phyloP scores from a whole-genome alignment of 2,113 vertebrate genomes.

The Prolemur simus region DNA sequence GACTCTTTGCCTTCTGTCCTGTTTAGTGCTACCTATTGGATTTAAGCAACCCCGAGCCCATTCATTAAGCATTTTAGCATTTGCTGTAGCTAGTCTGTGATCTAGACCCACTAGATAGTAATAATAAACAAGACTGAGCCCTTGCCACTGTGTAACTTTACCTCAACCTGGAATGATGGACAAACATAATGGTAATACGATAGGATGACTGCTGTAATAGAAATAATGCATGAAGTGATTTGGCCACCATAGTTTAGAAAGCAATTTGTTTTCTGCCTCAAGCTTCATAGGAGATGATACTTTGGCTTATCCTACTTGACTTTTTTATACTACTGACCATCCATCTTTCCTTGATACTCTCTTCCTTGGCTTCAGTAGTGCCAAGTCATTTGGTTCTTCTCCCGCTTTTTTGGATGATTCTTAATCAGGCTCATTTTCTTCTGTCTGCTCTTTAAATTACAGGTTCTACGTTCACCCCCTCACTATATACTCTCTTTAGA shows the following conservation, averaged over 20 bases:
- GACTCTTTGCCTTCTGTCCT: neutral
- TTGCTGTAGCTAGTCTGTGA: neutral
- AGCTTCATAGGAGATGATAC: neutral
- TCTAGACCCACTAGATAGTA: neutral
- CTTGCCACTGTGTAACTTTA: neutral
- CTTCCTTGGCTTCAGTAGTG: neutral
- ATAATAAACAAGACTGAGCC: neutral
- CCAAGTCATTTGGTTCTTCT: neutral
- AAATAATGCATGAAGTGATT: neutral
- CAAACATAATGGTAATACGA: no score
- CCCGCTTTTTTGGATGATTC: neutral
- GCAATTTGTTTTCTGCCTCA: neutral
- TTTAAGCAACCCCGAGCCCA: neutral
- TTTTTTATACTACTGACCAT: neutral
- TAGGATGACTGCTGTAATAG: neutral
- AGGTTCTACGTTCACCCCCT: neutral
- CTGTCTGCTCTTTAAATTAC: neutral
- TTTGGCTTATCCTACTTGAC: no score
- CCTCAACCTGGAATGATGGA: neutral
- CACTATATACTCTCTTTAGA: neutral
- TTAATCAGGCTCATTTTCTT: neutral
- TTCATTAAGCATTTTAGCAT: neutral
- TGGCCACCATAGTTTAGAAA: neutral
- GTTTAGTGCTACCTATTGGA: neutral
- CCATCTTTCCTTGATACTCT: neutral